phyloP scores from a whole-genome alignment of 2,113 vertebrate genomes.

The Phycodurus eques region DNA sequence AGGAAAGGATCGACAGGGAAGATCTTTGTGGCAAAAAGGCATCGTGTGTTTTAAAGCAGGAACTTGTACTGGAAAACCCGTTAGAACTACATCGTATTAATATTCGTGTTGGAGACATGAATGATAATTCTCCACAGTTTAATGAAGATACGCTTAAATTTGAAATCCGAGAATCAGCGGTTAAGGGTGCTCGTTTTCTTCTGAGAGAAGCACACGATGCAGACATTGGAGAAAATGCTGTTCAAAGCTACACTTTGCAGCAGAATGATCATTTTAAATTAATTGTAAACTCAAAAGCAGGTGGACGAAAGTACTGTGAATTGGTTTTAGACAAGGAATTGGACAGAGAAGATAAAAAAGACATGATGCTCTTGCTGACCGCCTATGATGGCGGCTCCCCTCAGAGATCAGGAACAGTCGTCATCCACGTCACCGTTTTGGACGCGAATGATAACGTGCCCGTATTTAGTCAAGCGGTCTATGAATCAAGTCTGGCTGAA shows the following conservation, averaged over 20 bases:
- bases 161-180: constrained; percentile 63
- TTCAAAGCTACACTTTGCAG: constrained; percentile 67
- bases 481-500: constrained; percentile 53
- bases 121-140: constrained; percentile 75
- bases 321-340: constrained; percentile 64
- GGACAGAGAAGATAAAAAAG: constrained; percentile 56
- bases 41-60: constrained; percentile 66
- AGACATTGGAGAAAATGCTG: constrained; percentile 68
- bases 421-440: constrained; percentile 54
- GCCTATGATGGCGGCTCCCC: constrained; percentile 65
- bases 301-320: constrained; percentile 20
- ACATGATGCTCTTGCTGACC: constrained; percentile 44
- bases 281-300: constrained; percentile 37
- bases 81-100: constrained; percentile 62
- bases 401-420: constrained; percentile 59
- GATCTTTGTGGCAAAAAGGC: constrained; percentile 58
- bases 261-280: constrained; percentile 66
- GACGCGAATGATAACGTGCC: constrained; percentile 66
- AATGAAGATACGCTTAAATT: constrained; percentile 32
- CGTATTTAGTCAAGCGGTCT: constrained; percentile 40
- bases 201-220: constrained; percentile 71
- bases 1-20: constrained; percentile 71
- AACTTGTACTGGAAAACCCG: constrained; percentile 70
- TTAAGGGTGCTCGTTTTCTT: constrained; percentile 52
- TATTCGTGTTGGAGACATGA: constrained; percentile 73